Evolutionary conservation across 2,797 vertebrate species (phyloP), one percentile per base, ranked within the genome.

Genomic region (Xerus rutilus): DNA sequence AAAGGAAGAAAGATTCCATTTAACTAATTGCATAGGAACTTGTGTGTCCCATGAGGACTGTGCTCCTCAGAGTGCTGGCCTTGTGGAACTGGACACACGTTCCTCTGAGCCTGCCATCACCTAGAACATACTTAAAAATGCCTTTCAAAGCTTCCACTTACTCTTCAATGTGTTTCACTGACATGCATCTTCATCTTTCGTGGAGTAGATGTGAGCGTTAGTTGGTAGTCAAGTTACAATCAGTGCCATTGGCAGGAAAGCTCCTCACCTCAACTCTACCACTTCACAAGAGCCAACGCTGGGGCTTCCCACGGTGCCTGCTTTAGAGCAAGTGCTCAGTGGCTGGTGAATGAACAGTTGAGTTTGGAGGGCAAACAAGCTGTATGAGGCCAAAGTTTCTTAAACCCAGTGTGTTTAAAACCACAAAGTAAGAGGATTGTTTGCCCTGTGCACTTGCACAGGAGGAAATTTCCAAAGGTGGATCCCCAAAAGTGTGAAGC

Each of bases 1-100:
- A n/a, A n/a, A 67, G 6, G 32, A n/a, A n/a, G 30, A 67, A 32
- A 32, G 13, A 67, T 17, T 18, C 13, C 32, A 67, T n/a, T 67
- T 67, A 30, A 67, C 62, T 64, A 13, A 30, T 21, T 14, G 30
- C 23, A 0, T 1, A 20, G 39, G 54, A 67, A 70, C 25, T 45
- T 65, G 1, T 1, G 0, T 1, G 10, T 35, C 17, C 69, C 14
- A 0, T 7, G n/a, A n/a, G 21, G 17, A 18, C 0, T 0, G 1
- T 65, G 30, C 39, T 52, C 39, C 47, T 45, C 30, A 17, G 11
- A 32, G 9, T 9, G 13, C 49, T 70, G 6, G 28, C n/a, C 6
- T 70, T 77, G 28, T 23, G 5, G 64, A 86, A 39, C 11, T 12
- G 86, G 0, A 45, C 52, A 21, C 28, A 86, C 4, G 5, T 39